A percentile compares a stretch with the other conserved stretches of the same genome.
These are phyloP conservation scores for Champsocephalus esox DNA, from an alignment of 2,797 vertebrate genomes.

Conservation along the genomic window DNA sequence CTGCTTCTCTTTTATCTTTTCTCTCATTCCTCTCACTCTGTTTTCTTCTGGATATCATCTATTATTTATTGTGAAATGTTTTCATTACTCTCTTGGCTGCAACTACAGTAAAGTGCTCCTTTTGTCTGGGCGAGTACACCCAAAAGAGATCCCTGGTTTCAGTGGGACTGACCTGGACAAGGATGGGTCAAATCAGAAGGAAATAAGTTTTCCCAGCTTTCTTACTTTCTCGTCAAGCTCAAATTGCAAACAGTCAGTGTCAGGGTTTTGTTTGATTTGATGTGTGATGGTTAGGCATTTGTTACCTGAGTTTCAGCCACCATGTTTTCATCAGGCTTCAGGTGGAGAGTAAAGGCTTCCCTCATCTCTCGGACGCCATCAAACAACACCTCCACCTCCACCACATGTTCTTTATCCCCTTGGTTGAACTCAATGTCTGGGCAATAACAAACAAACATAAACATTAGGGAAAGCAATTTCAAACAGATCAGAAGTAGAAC, in stretches of 20 bases:
- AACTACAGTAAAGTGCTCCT: constrained; percentile 50
- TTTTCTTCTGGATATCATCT: constrained; percentile 42
- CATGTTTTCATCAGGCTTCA: constrained; percentile 96
- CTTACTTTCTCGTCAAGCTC: constrained; percentile 34
- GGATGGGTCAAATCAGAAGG: constrained; percentile 48
- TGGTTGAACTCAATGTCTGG: constrained; percentile 93
- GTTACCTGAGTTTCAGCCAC: constrained; percentile 93
- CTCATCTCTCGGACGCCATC: constrained; percentile 93
- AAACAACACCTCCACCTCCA: constrained; percentile 92
- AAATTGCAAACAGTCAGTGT: constrained; percentile 16
- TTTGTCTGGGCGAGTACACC: constrained; percentile 42
- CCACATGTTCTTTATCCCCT: constrained; percentile 89
- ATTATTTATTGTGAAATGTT: constrained; percentile 65
- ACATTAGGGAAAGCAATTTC: constrained; percentile 10
- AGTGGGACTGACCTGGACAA: constrained; percentile 51
- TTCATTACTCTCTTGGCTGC: constrained; percentile 44
- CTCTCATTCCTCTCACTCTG: constrained; percentile 24
- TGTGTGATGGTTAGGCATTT: not conserved
- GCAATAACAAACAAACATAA: constrained; percentile 41
- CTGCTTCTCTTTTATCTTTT: constrained; percentile 6
- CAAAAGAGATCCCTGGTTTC: constrained; percentile 54
- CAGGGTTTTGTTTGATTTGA: constrained; percentile 14
- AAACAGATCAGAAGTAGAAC: constrained; percentile 22
- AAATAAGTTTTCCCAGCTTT: constrained; percentile 4
- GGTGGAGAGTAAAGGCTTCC: constrained; percentile 94